A percentile compares a stretch with the other conserved stretches of the same genome.
These are phyloP conservation scores for Thalassoma bifasciatum DNA, from an alignment of 2,113 vertebrate species.

Conservation along the genomic window DNA sequence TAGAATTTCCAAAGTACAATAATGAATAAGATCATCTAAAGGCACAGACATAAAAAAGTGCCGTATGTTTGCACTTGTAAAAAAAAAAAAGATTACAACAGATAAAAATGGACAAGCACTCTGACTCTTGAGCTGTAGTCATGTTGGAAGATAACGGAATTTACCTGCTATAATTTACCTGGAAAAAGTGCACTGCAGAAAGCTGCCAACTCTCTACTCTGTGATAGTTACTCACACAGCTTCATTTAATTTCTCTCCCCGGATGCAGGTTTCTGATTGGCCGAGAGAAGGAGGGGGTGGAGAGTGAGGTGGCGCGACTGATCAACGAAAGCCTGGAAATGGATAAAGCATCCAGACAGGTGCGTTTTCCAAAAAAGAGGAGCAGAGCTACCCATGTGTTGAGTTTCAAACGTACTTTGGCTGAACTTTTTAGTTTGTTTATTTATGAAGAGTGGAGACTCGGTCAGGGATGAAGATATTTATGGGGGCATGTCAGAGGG, in stretches of 20 bases:
- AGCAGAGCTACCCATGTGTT: not conserved
- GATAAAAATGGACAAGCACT: too few relatives aligned
- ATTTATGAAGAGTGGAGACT: constrained; percentile 27
- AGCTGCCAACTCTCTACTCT: not conserved
- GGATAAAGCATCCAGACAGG: constrained; percentile 77
- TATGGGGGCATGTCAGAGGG: constrained; percentile 36
- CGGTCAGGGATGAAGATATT: constrained; percentile 19
- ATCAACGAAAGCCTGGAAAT: constrained; percentile 92
- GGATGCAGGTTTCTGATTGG: constrained; percentile 82
- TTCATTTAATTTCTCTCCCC: not conserved
- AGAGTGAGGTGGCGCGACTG: constrained; percentile 92
- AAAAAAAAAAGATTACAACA: too few relatives aligned
- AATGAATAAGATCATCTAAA: too few relatives aligned
- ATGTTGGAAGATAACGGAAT: not conserved
- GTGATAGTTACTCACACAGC: not conserved
- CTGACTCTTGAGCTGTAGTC: not conserved
- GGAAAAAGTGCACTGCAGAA: not conserved
- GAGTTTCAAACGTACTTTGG: not conserved
- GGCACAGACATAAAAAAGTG: too few relatives aligned
- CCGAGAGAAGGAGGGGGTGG: constrained; percentile 89
- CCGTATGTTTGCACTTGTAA: too few relatives aligned
- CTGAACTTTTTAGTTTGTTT: not conserved
- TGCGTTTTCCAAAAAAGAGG: not conserved
- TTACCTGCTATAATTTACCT: not conserved
- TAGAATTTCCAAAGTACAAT: too few relatives aligned